Conservation (phyloP, 2,113 vertebrate genomes). For the Tetraodon nigroviridis region DNA sequence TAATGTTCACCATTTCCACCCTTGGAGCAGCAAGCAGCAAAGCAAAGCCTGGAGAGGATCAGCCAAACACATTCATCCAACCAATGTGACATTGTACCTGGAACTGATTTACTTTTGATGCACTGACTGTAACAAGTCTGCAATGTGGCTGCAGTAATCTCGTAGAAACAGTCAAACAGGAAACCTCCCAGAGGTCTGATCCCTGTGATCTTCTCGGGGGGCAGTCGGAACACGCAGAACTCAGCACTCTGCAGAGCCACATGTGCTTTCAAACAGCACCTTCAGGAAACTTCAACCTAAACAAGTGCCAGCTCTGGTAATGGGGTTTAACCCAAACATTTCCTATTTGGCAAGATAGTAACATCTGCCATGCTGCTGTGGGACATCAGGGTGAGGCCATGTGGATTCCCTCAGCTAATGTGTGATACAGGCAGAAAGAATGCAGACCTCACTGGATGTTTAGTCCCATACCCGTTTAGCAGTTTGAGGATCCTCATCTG, state of each 20-base stretch:
- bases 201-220: no score
- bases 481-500: constrained; percentile 38
- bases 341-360: constrained; percentile 8
- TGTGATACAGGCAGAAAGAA: constrained; percentile 42
- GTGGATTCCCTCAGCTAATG: constrained; percentile 38
- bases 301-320: neutral
- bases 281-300: constrained; percentile 5
- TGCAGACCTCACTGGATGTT: constrained; percentile 54
- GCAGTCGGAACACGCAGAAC: no score
- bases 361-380: constrained; percentile 29
- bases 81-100: no score
- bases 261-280: neutral
- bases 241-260: neutral
- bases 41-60: no score
- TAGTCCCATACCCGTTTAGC: constrained; percentile 48
- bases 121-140: no score
- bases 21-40: constrained; percentile 1
- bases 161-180: no score
- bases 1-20: constrained; percentile 6
- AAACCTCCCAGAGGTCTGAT: no score
- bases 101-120: no score
- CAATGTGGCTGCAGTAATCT: no score
- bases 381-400: constrained; percentile 25
- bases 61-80: no score
- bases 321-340: constrained; percentile 1